These are phyloP conservation scores for Pteruthius melanotis DNA, from an alignment of 2,113 vertebrate species.

Conservation along the genomic window DNA sequence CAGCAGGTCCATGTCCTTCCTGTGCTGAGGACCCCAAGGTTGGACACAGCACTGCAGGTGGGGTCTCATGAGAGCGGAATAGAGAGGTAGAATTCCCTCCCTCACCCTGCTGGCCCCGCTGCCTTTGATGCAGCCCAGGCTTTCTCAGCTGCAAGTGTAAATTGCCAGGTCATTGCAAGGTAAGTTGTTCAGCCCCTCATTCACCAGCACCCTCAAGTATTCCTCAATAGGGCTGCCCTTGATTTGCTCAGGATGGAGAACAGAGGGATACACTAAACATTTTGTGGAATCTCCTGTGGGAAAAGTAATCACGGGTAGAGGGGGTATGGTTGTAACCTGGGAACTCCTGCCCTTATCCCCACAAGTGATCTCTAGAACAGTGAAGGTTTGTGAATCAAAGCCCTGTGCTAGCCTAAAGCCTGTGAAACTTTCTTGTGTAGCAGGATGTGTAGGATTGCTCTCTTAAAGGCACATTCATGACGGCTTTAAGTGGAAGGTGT, in stretches of 20 bases:
- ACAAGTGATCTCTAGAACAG: background rate
- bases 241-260: background rate
- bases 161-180: background rate
- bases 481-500: background rate
- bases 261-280: background rate
- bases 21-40: background rate
- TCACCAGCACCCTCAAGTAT: background rate
- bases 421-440: background rate
- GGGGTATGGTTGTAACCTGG: background rate
- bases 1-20: background rate
- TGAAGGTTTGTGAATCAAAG: background rate
- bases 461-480: background rate
- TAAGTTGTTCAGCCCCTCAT: background rate
- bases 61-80: background rate
- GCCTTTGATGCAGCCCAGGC: background rate
- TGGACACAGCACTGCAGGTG: background rate
- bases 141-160: background rate
- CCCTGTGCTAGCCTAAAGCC: background rate
- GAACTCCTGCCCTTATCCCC: background rate
- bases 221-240: background rate
- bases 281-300: background rate
- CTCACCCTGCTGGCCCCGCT: rapidly evolving
- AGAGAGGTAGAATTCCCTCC: background rate
- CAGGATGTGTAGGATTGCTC: background rate
- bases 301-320: background rate